Evolutionary conservation across 2,888 invertebrate species (phyloP), one percentile per base, ranked within the genome.

Genomic region (Podotricha telesiphe): DNA sequence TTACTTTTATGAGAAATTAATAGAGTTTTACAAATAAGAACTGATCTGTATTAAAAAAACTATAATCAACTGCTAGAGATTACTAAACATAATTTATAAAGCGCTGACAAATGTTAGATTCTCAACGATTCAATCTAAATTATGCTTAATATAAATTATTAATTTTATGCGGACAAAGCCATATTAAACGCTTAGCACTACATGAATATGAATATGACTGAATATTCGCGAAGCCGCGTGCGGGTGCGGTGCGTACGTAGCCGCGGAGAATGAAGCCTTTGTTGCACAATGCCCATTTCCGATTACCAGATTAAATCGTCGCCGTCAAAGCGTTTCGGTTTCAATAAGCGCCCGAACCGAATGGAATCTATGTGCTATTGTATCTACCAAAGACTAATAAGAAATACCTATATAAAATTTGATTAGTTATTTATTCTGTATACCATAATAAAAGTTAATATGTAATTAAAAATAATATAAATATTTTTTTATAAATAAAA

Each of bases 211-310:
- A 61, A 53, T 47, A 53, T 67, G 53, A 48, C 47, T 72, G 72
- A 72, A 72, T 75, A 70, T 72, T 68, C 55, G 73, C 72, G 65
- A 40, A 45, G 47, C 72, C 56, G 61, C 40, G 59, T 45, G 59
- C 65, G 66, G 62, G 65, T 64, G 37, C 65, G 69, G 59, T 50
- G 67, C 63, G 68, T 68, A 56, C 67, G 71, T 63, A 56, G 69
- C 66, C 68, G 71, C 69, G 69, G 59, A 88, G 92, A 91, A 92
- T 91, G 80, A 88, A 80, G 82, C 87, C 89, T 88, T 91, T 91
- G 89, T 90, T 88, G 89, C 86, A 88, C 91, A 90, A 90, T 90
- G 84, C 84, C 91, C 88, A 92, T 92, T 92, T 92, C 93, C 91
- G 92, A 91, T 92, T 91, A 92, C 90, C 88, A 91, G 91, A 91